phyloP scores from a whole-genome alignment of 2,113 vertebrate genomes.

The Solenodon paradoxus region DNA sequence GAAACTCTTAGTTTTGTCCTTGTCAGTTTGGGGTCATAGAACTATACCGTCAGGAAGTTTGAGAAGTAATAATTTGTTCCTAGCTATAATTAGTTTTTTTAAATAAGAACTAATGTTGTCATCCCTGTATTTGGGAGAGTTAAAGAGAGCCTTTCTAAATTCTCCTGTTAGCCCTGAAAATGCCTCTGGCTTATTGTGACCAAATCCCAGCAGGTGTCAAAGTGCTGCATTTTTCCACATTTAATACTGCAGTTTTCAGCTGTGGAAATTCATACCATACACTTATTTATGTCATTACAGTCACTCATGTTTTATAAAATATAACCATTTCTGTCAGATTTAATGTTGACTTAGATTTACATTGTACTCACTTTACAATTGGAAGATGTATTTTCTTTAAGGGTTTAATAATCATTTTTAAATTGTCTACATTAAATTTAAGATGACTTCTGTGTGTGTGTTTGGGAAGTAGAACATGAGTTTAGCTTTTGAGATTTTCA shows the following conservation, averaged over 20 bases:
- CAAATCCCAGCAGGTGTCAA: not conserved
- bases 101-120: not conserved
- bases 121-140: not conserved
- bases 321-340: not conserved
- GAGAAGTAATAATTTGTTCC: not conserved
- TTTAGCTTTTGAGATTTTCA: constrained; percentile 67
- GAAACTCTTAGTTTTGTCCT: constrained; percentile 10
- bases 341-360: not conserved
- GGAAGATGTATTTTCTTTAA: constrained; percentile 32
- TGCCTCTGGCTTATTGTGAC: not conserved
- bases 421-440: constrained; percentile 39
- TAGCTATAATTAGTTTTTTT: not conserved
- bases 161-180: not conserved
- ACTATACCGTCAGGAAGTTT: not conserved
- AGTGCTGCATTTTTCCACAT: not conserved
- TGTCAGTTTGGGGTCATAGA: not conserved
- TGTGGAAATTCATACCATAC: not conserved
- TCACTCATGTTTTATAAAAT: not conserved
- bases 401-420: constrained; percentile 36
- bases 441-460: constrained; percentile 45
- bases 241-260: not conserved
- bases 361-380: not conserved
- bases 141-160: not conserved
- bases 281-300: not conserved
- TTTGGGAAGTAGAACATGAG: constrained; percentile 38